Evolutionary conservation across 2,888 invertebrate species (phyloP).

Genomic region (Sesamia inferens): DNA sequence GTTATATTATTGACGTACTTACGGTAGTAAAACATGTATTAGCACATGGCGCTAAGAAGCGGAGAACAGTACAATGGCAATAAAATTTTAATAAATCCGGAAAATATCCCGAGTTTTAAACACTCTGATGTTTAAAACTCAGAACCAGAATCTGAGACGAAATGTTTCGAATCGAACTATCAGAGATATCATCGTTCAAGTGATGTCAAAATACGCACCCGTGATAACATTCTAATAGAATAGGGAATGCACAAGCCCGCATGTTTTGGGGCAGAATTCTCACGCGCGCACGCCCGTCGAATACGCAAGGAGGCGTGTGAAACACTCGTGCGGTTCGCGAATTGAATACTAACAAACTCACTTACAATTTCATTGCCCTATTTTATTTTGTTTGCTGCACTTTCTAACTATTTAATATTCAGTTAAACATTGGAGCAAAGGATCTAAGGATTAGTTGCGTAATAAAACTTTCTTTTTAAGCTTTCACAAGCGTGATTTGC

Average conservation of each 20-base stretch:
- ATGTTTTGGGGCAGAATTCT: slow-evolving; percentile 75
- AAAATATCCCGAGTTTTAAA: too few relatives aligned
- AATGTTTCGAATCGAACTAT: background rate
- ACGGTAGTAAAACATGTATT: background rate
- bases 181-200: slow-evolving; percentile 9
- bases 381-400: slow-evolving; percentile 70
- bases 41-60: background rate
- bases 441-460: slow-evolving; percentile 42
- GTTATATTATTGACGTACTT: slow-evolving; percentile 21
- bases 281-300: slow-evolving; percentile 77
- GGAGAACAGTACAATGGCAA: too few relatives aligned
- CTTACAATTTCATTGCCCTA: slow-evolving; percentile 85
- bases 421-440: slow-evolving; percentile 50
- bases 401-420: slow-evolving; percentile 61
- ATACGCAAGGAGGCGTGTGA: slow-evolving; percentile 85
- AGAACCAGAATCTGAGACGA: too few relatives aligned
- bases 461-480: slow-evolving; percentile 55
- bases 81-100: too few relatives aligned
- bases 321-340: slow-evolving; percentile 80
- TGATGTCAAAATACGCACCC: slow-evolving; percentile 17
- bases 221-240: slow-evolving; percentile 38
- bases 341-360: slow-evolving; percentile 77
- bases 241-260: slow-evolving; percentile 66
- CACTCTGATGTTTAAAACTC: too few relatives aligned
- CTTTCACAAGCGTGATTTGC: slow-evolving; percentile 33